Base-by-base conservation (phyloP, 2,797 vertebrate species). In the Hyperoplus immaculatus region DNA sequence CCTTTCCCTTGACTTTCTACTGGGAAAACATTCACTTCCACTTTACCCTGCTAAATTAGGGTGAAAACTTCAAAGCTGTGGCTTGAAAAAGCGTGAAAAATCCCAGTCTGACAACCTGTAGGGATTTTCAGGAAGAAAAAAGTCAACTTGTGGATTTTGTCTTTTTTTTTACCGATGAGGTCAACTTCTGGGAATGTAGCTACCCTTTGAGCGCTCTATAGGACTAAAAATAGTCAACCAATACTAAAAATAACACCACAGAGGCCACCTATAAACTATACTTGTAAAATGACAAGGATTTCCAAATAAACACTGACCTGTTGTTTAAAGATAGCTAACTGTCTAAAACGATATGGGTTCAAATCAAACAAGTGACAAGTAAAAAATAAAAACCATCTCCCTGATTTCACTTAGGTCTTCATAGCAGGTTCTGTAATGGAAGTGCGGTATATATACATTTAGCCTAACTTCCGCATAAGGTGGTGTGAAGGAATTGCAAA, bases 11-110 rank as follows among this genome's bases (percentile, higher is more conserved):
- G 43, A 81, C 82, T 86, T 78, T 84, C 58, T 69, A 21, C 71
- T 69, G 51, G 53, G 62, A 79, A 92, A 94, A 92, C 77, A 93
- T 36, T 75, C 70, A 72, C 72, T 88, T 88, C 87, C 83, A 29
- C 29, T 29, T 29, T 29, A 29, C 29, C 58, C 8, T 5, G 58
- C 78, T 83, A 81, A 88, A 84, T 75, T 11, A 39, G 67, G 75
- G 29, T 1, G 16, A 71, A 39, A 49, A 67, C 61, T 80, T 92
- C 69, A 90, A 90, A 90, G 83, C 21, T n/a, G 38, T 4, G 46
- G 14, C 47, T 69, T 18, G 18, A 62, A 75, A 79, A 71, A 71
- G 29, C 3, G 29, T 29, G 29, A 29, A 78, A 80, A 72, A 57
- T 56, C 58, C 68, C 79, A 29, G 45, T 74, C 58, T 72, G 72